These are phyloP conservation scores for Dipodomys spectabilis DNA, from an alignment of 2,113 vertebrate genomes.

Conservation along the genomic window DNA sequence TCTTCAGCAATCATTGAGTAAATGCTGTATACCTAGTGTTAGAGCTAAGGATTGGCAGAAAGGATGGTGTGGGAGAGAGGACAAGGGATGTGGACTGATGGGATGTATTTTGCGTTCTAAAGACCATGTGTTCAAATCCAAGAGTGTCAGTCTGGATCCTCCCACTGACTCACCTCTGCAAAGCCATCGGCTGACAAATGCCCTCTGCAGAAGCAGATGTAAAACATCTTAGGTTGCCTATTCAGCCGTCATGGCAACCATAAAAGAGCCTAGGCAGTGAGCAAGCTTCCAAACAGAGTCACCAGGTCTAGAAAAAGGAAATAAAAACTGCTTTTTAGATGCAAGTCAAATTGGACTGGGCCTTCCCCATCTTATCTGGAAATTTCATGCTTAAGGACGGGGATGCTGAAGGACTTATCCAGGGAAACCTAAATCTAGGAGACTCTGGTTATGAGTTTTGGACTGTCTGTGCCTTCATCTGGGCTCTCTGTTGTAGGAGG, in stretches of 20 bases:
- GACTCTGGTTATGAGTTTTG: background rate
- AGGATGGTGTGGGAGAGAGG: background rate
- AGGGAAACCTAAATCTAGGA: background rate
- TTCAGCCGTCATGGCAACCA: too few relatives aligned
- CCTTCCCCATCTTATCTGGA: background rate
- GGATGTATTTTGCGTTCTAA: background rate
- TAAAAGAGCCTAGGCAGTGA: background rate
- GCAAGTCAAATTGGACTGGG: background rate
- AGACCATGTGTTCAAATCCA: background rate
- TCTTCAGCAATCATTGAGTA: background rate
- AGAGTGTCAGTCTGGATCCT: background rate
- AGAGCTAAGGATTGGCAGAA: too few relatives aligned
- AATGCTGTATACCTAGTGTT: background rate
- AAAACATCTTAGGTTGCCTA: background rate
- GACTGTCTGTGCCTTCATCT: background rate
- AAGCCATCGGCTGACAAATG: background rate
- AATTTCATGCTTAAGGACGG: background rate
- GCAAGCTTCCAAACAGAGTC: background rate
- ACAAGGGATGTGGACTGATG: background rate
- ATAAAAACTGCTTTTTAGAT: background rate
- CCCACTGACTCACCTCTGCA: background rate
- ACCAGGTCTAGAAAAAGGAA: background rate
- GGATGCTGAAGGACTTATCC: background rate
- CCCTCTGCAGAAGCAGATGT: background rate
- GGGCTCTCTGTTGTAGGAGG: background rate